phyloP scores from a whole-genome alignment of 2,888 invertebrate genomes.

The Arenicola marina region DNA sequence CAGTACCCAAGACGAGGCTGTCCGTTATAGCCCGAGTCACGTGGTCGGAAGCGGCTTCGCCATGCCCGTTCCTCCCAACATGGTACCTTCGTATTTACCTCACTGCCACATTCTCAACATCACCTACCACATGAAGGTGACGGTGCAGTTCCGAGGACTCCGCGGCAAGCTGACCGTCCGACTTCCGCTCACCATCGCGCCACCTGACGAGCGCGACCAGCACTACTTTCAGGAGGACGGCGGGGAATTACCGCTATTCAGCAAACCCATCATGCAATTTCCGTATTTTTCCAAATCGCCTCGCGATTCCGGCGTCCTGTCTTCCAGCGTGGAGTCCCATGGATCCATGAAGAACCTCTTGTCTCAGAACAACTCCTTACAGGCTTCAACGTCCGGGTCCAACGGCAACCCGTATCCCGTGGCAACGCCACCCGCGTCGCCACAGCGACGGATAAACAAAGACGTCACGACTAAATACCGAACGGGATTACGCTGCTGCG shows the following conservation, averaged over 20 bases:
- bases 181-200: conserved; percentile 46
- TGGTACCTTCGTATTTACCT: conserved; percentile 44
- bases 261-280: no score
- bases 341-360: not conserved
- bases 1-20: not conserved
- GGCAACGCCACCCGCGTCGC: not conserved
- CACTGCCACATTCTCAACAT: conserved; percentile 41
- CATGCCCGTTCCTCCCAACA: conserved; percentile 42
- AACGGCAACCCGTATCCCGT: not conserved
- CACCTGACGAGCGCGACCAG: conserved; percentile 11
- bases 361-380: conserved; percentile 1
- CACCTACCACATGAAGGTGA: conserved; percentile 40
- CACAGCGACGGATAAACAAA: no score
- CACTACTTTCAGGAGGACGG: no score
- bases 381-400: conserved; percentile 32
- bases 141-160: conserved; percentile 40
- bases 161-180: conserved; percentile 43
- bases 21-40: not conserved
- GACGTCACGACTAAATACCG: not conserved
- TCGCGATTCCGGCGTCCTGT: not conserved
- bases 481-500: not conserved
- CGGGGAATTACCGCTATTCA: no score
- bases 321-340: no score
- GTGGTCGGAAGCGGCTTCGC: conserved; percentile 25
- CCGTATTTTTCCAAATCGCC: no score